phyloP scores from a whole-genome alignment of 2,797 vertebrate species.

The Glyptemys insculpta region DNA sequence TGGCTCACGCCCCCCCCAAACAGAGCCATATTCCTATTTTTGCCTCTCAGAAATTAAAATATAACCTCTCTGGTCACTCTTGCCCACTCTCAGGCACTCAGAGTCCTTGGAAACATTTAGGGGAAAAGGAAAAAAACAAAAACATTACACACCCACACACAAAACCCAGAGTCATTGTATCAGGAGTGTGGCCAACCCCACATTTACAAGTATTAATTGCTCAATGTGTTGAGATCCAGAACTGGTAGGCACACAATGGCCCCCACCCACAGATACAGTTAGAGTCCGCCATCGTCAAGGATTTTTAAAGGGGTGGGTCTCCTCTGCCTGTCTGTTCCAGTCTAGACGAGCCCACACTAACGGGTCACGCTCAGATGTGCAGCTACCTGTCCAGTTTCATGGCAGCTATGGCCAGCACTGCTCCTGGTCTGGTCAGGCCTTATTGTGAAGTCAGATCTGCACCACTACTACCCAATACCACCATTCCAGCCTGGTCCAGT shows the following conservation, averaged over 20 bases:
- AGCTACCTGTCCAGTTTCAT: neutral
- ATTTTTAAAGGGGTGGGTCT: neutral
- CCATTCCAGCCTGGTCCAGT: neutral
- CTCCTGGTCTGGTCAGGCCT: neutral
- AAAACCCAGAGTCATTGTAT: neutral
- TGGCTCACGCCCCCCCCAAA: rapidly evolving
- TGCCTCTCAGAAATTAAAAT: neutral
- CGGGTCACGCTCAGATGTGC: neutral
- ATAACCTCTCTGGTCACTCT: neutral
- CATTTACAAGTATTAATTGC: neutral
- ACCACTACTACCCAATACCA: neutral
- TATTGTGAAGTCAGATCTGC: neutral
- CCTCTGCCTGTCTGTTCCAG: neutral
- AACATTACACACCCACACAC: neutral
- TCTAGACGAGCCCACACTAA: rapidly evolving
- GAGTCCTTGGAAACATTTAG: neutral
- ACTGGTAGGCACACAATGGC: neutral
- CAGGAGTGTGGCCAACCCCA: neutral
- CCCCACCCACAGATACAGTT: neutral
- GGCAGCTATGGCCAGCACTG: neutral
- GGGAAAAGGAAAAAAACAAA: neutral
- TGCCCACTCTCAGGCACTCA: neutral
- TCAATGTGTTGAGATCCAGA: neutral
- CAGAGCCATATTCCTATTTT: neutral
- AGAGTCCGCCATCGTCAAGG: neutral